These are phyloP conservation scores for Ptychoptera albimana DNA, from an alignment of 2,888 invertebrate genomes.

Conservation along the genomic window DNA sequence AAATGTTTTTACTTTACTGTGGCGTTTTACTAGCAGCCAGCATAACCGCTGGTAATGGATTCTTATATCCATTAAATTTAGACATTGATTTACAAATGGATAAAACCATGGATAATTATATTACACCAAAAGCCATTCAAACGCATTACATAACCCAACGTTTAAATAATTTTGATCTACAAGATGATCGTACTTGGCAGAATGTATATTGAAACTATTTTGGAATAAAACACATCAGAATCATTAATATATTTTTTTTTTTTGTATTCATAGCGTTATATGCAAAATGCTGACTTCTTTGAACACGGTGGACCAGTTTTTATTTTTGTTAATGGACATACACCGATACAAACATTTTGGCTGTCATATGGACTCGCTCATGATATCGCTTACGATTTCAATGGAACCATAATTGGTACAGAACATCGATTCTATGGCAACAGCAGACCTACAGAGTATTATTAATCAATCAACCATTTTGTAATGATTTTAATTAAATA, in stretches of 20 bases:
- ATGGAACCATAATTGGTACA: conserved; percentile 46
- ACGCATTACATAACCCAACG: conserved; percentile 37
- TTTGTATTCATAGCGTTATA: conserved; percentile 28
- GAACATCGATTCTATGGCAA: conserved; percentile 63
- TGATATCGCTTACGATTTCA: conserved; percentile 33
- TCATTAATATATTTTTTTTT: background rate
- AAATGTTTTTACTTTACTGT: too few species aligned
- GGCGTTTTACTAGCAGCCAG: too few species aligned
- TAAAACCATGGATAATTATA: too few species aligned
- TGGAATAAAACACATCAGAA: background rate
- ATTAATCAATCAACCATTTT: background rate
- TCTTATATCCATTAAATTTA: too few species aligned
- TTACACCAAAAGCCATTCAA: conserved; percentile 17
- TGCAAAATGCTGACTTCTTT: conserved; percentile 26
- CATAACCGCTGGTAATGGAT: conserved; percentile 17
- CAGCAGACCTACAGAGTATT: conserved; percentile 44
- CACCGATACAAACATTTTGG: conserved; percentile 39
- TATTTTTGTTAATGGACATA: conserved; percentile 54
- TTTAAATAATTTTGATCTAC: conserved; percentile 39
- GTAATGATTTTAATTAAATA: background rate
- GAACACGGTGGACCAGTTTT: conserved; percentile 35
- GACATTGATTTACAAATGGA: too few species aligned
- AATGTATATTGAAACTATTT: conserved; percentile 32
- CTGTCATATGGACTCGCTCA: conserved; percentile 37
- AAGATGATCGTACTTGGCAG: conserved; percentile 34